Evolutionary conservation across 2,888 invertebrate genomes (phyloP), one percentile per base, ranked within the genome.

Genomic region (Pollenia labialis): DNA sequence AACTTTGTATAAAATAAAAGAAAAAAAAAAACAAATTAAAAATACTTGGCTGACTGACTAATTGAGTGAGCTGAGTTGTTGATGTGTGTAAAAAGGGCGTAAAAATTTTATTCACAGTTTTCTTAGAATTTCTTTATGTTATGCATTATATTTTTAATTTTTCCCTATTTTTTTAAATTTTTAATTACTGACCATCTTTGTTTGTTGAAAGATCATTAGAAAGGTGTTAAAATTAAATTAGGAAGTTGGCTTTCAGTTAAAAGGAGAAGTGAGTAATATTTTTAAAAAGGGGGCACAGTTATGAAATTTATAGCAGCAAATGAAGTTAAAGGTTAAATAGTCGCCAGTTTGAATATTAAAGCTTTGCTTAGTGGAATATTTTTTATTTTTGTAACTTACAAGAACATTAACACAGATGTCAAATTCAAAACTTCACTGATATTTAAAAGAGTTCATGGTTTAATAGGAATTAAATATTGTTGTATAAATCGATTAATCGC

Each of bases 121-220:
- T 66, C 64, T 48, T 18, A 56, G 56, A 81, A 81, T 89, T 85
- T 85, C 74, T 69, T 44, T 77, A 46, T 8, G 42, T 75, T 52
- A 11, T n/a, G n/a, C n/a, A n/a, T 48, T 62, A 75, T 75, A 54
- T 18, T 56, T 79, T 60, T 69, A 71, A 81, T 81, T 81, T 80
- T 2, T 23, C 23, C 23, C 23, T 23, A 23, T 23, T 88, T 88
- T 85, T 82, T 84, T 66, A 85, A 52, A 0, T 44, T 85, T 87
- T 77, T 89, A 85, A 81, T 84, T 76, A 50, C 82, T 77, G 64
- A 64, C 85, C 60, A 76, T 56, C 56, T 74, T 69, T 64, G 42
- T 48, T 6, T 69, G 75, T 66, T 81, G 71, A 72, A 64, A 81
- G 81, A 52, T 77, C 66, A 68, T 74, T 64, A 72, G 42, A 76